Base-by-base conservation (phyloP, 1,140 invertebrate species). In the Carposina sasakii region DNA sequence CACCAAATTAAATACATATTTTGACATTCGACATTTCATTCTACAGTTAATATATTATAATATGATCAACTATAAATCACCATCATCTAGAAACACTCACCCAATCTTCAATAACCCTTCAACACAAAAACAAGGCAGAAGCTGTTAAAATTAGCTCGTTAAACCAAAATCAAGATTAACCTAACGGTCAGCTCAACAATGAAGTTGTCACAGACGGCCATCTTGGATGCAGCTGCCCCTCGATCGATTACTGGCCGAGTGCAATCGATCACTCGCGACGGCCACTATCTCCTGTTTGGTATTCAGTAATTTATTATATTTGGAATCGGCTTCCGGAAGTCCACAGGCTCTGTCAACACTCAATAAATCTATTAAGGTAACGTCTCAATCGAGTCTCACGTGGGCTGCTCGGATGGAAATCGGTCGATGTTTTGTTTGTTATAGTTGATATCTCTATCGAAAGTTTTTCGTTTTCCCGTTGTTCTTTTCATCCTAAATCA, bases 331-430 rank as follows among this genome's bases (percentile, higher is more conserved):
- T 67, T 76, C 76, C 74, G 76, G 69, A 68, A 60, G 68, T 57
- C 48, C 56, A 60, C 54, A 54, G 59, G 65, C 63, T 48, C 54
- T 61, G 74, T 79, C 72, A 76, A 76, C 74, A 77, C 64, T 67
- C 68, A 74, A 77, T 81, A 77, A 77, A 81, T 75, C 76, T 76
- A 79, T 79, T 76, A 79, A 62, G 40, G 48, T 65, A 61, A 67
- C 71, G 64, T 72, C 65, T 71, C 51, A 57, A 24, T 63, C 49
- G 33, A 22, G 17, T 3, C 19, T 28, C 6, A 5, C 24, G 12
- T 28, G n/a, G n/a, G n/a, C n/a, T 34, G 33, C 19, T 34, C 19
- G 33, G 33, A 34, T 34, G 33, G 33, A n/a, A n/a, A n/a, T n/a
- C n/a, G n/a, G n/a, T n/a, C n/a, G n/a, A n/a, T n/a, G n/a, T n/a